phyloP scores from a whole-genome alignment of 2,113 vertebrate species.

The Bostrychus sinensis region DNA sequence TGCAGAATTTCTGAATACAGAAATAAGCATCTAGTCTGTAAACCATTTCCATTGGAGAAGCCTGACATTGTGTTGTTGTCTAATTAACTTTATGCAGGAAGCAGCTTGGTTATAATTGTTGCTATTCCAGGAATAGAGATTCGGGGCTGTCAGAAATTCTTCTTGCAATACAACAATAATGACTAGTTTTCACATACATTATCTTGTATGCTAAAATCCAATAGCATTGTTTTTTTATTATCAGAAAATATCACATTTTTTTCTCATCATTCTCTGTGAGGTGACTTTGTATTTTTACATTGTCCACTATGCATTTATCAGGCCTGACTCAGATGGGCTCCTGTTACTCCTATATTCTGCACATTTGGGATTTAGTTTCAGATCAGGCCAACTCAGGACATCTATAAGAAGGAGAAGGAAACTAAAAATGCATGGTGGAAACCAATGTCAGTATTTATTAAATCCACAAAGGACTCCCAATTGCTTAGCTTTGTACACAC shows the following conservation, averaged over 20 bases:
- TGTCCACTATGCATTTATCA: background rate
- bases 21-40: background rate
- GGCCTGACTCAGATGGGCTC: conserved; percentile 7
- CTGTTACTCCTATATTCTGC: background rate
- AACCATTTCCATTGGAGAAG: background rate
- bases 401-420: background rate
- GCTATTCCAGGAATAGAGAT: conserved; percentile 8
- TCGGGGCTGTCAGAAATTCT: background rate
- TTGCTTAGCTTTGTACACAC: too few relatives aligned
- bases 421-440: background rate
- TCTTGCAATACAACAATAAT: background rate
- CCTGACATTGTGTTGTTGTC: background rate
- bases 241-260: background rate
- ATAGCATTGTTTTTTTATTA: too few relatives aligned
- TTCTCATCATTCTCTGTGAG: background rate
- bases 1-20: background rate
- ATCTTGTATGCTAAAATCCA: too few relatives aligned
- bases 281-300: background rate
- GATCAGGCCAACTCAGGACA: background rate
- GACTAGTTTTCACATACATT: too few relatives aligned
- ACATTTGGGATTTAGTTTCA: background rate
- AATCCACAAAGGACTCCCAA: too few relatives aligned
- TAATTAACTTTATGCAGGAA: conserved; percentile 1
- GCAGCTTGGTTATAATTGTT: background rate
- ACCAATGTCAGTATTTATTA: background rate